Evolutionary conservation across 2,797 vertebrate genomes (phyloP).

Genomic region (Oreonectes daqikongensis): DNA sequence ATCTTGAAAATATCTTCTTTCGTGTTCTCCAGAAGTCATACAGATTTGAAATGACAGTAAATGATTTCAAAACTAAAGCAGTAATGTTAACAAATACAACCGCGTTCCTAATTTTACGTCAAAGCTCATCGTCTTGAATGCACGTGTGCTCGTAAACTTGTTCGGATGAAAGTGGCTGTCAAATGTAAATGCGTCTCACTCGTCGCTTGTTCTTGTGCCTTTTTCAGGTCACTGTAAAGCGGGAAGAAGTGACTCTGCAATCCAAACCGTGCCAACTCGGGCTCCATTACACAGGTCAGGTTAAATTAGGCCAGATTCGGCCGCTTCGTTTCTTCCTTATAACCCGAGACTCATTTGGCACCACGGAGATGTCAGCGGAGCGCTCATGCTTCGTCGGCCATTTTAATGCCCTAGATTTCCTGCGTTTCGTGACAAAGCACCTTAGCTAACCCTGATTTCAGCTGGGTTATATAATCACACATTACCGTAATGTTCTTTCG

Average conservation of each 20-base stretch:
- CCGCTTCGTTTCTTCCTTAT: constrained; percentile 64
- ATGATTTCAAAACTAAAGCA: too few species aligned
- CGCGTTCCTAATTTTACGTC: too few species aligned
- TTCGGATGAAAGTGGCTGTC: neutral
- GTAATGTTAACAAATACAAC: too few species aligned
- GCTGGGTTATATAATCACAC: constrained; percentile 36
- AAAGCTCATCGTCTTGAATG: neutral
- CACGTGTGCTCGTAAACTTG: neutral
- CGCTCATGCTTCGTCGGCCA: constrained; percentile 50
- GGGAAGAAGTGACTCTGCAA: constrained; percentile 55
- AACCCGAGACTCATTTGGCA: constrained; percentile 66
- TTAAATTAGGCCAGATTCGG: constrained; percentile 72
- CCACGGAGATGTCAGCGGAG: constrained; percentile 28
- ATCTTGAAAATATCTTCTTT: too few species aligned
- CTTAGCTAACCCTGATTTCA: constrained; percentile 50
- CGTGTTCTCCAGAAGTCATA: too few species aligned
- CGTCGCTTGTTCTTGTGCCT: constrained; percentile 56
- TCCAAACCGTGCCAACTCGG: constrained; percentile 26
- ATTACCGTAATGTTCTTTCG: constrained; percentile 2
- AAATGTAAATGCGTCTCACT: neutral
- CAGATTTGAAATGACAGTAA: too few species aligned
- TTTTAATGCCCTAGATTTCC: constrained; percentile 53
- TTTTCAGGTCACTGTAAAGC: constrained; percentile 26
- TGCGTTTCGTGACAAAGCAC: constrained; percentile 58
- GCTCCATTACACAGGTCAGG: constrained; percentile 72